phyloP scores from a whole-genome alignment of 2,113 vertebrate genomes.

The Tyrannus savana region DNA sequence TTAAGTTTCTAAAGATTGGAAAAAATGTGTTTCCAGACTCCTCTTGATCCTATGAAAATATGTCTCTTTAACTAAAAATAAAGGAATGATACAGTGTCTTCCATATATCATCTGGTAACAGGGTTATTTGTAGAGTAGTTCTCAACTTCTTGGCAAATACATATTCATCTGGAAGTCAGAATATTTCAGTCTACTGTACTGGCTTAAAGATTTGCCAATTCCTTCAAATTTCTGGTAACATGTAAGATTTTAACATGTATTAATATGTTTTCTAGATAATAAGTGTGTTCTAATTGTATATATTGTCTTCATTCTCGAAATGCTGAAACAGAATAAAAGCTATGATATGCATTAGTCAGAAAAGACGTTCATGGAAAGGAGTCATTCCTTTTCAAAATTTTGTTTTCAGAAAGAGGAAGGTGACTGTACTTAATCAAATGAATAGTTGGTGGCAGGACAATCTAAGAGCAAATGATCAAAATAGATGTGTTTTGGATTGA shows the following conservation, averaged over 20 bases:
- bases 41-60: not conserved
- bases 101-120: not conserved
- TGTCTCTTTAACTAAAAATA: not conserved
- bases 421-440: not conserved
- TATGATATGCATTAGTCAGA: not conserved
- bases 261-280: not conserved
- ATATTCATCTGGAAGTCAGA: not conserved
- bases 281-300: not conserved
- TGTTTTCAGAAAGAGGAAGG: not conserved
- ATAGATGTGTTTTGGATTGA: not conserved
- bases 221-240: not conserved
- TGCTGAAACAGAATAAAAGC: not conserved
- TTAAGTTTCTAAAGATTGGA: not conserved
- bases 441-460: not conserved
- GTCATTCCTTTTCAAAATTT: not conserved
- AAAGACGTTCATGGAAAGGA: not conserved
- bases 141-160: not conserved
- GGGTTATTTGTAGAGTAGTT: not conserved
- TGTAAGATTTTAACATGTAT: not conserved
- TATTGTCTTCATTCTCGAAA: not conserved
- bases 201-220: not conserved
- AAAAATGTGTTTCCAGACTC: not conserved
- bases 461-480: not conserved
- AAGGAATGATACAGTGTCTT: not conserved
- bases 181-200: not conserved